Base-by-base conservation (phyloP, 1,140 invertebrate genomes). In the Drosophila baimaii region DNA sequence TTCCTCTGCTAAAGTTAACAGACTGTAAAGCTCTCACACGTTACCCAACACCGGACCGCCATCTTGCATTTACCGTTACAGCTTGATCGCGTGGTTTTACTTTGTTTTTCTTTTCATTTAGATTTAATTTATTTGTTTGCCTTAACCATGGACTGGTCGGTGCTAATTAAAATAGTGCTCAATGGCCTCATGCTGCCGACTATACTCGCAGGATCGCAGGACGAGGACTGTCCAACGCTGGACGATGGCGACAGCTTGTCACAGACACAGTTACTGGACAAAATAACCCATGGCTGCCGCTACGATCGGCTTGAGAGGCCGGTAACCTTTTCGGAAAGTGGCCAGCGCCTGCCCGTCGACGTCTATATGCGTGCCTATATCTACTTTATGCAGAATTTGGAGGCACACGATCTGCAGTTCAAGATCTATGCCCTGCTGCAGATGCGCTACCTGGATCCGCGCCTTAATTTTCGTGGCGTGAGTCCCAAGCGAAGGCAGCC, bases 341-440 rank as follows among this genome's bases (percentile, higher is more conserved):
- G 93, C 2, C 55, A 59, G 6, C 76, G 86, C 2, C 21, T 89
- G 2, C 95, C 95, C 1, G 93, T 95, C 4, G 93, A 94, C 69
- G 94, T 96, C 0, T 94, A 94, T 47, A 94, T 94, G 54, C 94
- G 94, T 55, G 95, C 95, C 19, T 96, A 96, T 56, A 94, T 96
- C 41, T 96, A 96, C 81, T 96, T 95, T 59, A 95, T 96, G 75
- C 95, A 95, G 80, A 95, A 95, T 2, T 94, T 96, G 33, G 95
- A 96, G 91, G 95, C 95, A 0, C 95, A 96, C 89, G 95, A 95
- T 91, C 92, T 96, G 94, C 95, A 97, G 93, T 97, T 97, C 81
- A 96, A 96, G 90, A 94, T 96, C 1, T 96, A 96, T 77, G 95
- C 96, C 75, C 93, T 97, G 69, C 93, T 97, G 1, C 95, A 96